Evolutionary conservation across 37 sponge, comb jelly and placozoan species (phyloP), one percentile per base, ranked within the genome.

Genomic region (Chondrosia reniformis): DNA sequence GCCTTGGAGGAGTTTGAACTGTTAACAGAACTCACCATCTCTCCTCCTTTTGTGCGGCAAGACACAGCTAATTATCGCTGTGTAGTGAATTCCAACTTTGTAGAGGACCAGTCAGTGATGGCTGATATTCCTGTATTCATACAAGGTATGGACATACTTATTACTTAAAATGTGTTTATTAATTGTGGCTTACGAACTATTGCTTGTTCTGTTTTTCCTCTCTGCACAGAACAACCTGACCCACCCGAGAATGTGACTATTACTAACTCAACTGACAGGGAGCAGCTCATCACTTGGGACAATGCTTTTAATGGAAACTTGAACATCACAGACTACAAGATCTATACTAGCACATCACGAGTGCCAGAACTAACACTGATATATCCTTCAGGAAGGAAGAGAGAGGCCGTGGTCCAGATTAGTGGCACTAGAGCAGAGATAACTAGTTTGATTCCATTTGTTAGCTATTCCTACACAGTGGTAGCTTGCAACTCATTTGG

Each of bases 1-100:
- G 66, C 19, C 17, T 36, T 64, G 66, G 66, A 64, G 36, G 30
- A 64, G 36, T 81, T 85, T 46, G 82, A 72, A 13, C 41, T 73
- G 15, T 82, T 81, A 40, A 74, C 82, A 43, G 54, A 55, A 33
- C 61, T 89, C 56, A 62, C 27, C 7, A 76, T 89, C 21, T 32
- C 55, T 30, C 66, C 34, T 13, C 12, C 58, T 3, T 37, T 82
- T 15, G 46, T 49, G 65, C 71, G 90, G 40, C 54, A 63, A 44
- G 90, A 84, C 77, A 89, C 90, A 45, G 90, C 52, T 15, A 82
- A 74, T 38, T 89, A 89, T 74, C 78, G 86, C 10, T 89, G 90
- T 77, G 67, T 56, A 28, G 82, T 74, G 10, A 66, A 19, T 33
- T 80, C 85, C 49, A 40, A 10, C 36, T 71, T 85, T 0, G 67